Evolutionary conservation across 30 jellyfish, hydroid and myxozoan genomes (phyloP).

Genomic region (Sanderia malayensis): DNA sequence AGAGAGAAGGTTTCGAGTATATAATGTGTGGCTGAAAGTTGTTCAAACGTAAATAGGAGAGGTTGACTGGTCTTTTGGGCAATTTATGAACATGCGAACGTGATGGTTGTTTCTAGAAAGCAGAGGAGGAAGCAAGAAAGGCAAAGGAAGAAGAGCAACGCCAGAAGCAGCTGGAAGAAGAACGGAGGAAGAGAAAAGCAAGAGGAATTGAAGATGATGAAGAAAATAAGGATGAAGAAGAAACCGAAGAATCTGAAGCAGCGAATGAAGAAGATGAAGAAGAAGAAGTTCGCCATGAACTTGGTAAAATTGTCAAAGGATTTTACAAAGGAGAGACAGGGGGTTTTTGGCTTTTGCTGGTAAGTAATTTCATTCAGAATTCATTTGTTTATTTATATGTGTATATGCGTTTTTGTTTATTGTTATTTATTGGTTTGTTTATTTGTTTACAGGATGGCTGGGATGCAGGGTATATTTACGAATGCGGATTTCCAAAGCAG

Average conservation of each 20-base stretch:
- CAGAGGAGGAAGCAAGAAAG: conserved; percentile 73
- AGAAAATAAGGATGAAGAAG: conserved; percentile 51
- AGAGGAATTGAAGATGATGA: conserved; percentile 60
- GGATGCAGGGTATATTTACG: conserved; percentile 93
- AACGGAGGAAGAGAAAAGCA: conserved; percentile 38
- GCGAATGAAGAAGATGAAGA: conserved; percentile 31
- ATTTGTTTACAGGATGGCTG: conserved; percentile 95
- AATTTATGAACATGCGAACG: too few species aligned
- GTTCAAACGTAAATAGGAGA: too few species aligned
- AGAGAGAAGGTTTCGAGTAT: too few species aligned
- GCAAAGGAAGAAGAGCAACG: conserved; percentile 77
- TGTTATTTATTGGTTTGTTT: too few species aligned
- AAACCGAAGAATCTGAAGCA: conserved; percentile 50
- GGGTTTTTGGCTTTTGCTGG: conserved; percentile 62
- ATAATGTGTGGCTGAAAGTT: too few species aligned
- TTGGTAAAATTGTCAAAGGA: conserved; percentile 69
- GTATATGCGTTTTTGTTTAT: too few species aligned
- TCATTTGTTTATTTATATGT: too few species aligned
- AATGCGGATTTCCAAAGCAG: conserved; percentile 61
- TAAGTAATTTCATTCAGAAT: too few species aligned
- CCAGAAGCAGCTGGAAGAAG: conserved; percentile 47
- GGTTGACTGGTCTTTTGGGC: too few species aligned
- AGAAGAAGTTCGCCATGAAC: conserved; percentile 36
- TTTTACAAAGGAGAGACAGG: conserved; percentile 70
- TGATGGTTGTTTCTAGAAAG: conserved; percentile 55